These are phyloP conservation scores for Campopleginae sp. DNA, from an alignment of 2,888 invertebrate genomes.

Conservation along the genomic window DNA sequence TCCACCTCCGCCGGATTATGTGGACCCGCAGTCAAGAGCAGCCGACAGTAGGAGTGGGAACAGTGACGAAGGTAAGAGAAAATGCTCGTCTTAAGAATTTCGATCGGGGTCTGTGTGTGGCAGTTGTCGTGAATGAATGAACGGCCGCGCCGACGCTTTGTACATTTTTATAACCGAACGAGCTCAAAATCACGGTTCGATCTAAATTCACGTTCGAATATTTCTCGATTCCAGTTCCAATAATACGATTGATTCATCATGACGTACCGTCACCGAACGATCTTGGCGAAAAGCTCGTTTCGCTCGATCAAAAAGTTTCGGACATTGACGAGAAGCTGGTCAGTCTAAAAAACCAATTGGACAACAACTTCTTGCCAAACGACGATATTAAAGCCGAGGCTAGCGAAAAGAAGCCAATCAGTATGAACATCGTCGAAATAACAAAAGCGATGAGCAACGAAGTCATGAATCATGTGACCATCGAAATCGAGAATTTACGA, in stretches of 20 bases:
- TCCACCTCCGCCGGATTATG: slow-evolving; percentile 81
- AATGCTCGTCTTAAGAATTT: not conserved
- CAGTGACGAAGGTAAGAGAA: slow-evolving; percentile 73
- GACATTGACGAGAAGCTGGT: slow-evolving; percentile 92
- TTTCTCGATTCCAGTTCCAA: slow-evolving; percentile 74
- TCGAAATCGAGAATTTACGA: slow-evolving; percentile 91
- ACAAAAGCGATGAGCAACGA: slow-evolving; percentile 93
- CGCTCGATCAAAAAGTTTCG: slow-evolving; percentile 93
- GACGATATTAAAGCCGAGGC: slow-evolving; percentile 95
- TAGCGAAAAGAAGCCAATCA: slow-evolving; percentile 94
- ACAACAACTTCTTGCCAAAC: slow-evolving; percentile 90
- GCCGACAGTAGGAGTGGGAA: slow-evolving; percentile 75
- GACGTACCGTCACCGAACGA: slow-evolving; percentile 76
- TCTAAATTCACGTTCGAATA: not conserved
- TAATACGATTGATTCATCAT: slow-evolving; percentile 77
- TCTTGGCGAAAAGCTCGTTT: slow-evolving; percentile 85
- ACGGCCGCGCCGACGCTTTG: not conserved
- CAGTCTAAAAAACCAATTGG: slow-evolving; percentile 92
- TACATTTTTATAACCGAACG: not conserved
- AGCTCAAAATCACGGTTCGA: not conserved
- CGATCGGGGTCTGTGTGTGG: not conserved
- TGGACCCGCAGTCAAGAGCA: slow-evolving; percentile 74
- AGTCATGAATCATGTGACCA: slow-evolving; percentile 92
- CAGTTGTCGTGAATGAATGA: not conserved
- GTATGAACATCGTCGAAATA: slow-evolving; percentile 92